Evolutionary conservation across 1,140 invertebrate genomes (phyloP).

Genomic region (Choristoneura fumiferana): DNA sequence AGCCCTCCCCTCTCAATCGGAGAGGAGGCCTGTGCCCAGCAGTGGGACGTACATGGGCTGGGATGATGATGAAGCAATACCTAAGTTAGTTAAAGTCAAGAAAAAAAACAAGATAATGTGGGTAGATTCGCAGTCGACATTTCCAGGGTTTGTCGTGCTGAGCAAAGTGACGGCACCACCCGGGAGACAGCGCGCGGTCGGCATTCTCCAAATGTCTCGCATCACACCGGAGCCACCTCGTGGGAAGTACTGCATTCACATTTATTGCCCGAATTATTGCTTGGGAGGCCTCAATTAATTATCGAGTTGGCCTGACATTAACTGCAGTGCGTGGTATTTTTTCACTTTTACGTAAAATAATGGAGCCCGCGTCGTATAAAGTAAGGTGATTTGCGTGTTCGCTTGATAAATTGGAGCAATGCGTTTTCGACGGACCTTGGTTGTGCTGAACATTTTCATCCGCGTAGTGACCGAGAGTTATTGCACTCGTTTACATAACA

Average conservation of each 20-base stretch:
- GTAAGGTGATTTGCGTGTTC: constrained; percentile 31
- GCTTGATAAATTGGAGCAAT: constrained; percentile 43
- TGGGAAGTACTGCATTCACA: constrained; percentile 47
- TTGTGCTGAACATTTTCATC: constrained; percentile 32
- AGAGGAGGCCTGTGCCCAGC: too few species aligned
- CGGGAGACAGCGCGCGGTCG: neutral
- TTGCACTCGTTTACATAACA: constrained; percentile 52
- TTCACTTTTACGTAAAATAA: constrained; percentile 46
- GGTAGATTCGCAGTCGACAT: too few species aligned
- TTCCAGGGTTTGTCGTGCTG: too few species aligned
- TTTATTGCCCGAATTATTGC: constrained; percentile 57
- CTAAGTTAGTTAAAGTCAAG: too few species aligned
- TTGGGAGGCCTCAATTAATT: constrained; percentile 63
- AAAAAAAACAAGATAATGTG: too few species aligned
- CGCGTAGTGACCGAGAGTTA: constrained; percentile 37
- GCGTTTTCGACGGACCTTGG: constrained; percentile 47
- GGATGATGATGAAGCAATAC: too few species aligned
- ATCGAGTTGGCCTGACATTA: constrained; percentile 44
- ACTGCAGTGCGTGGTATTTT: constrained; percentile 36
- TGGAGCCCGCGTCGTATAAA: constrained; percentile 38
- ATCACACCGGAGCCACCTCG: constrained; percentile 29
- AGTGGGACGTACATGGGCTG: too few species aligned
- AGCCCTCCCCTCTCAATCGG: too few species aligned
- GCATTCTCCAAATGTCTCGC: constrained; percentile 28
- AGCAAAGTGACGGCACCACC: neutral